phyloP scores from a whole-genome alignment of 2,888 invertebrate species.

The Epinotia nisella region DNA sequence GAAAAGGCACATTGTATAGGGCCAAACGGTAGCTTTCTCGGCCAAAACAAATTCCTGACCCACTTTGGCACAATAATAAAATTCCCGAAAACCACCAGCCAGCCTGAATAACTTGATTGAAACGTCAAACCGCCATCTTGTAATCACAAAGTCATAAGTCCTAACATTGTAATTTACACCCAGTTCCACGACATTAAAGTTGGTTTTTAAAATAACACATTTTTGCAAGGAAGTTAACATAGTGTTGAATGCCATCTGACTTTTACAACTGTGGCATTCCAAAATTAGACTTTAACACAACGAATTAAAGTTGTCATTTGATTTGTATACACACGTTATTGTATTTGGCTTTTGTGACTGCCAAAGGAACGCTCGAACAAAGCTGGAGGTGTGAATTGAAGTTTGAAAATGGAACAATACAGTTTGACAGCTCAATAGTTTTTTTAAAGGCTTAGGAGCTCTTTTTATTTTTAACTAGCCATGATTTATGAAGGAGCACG shows the following conservation, averaged over 20 bases:
- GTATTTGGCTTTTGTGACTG: constrained; percentile 34
- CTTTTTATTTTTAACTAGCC: constrained; percentile 52
- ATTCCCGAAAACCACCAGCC: constrained; percentile 45
- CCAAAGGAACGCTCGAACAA: constrained; percentile 49
- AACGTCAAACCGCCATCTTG: constrained; percentile 49
- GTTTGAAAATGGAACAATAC: constrained; percentile 65
- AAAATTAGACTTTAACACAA: constrained; percentile 2
- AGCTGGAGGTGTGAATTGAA: constrained; percentile 60
- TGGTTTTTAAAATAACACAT: background rate
- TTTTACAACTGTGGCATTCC: background rate
- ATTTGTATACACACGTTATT: background rate
- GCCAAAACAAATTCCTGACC: constrained; percentile 43
- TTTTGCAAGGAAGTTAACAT: constrained; percentile 28
- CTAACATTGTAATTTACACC: constrained; percentile 1
- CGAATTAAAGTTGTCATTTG: background rate
- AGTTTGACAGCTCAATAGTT: constrained; percentile 68
- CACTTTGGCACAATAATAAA: constrained; percentile 44
- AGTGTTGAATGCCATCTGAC: constrained; percentile 17
- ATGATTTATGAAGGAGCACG: constrained; percentile 40
- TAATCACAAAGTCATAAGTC: constrained; percentile 1
- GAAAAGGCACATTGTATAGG: constrained; percentile 19
- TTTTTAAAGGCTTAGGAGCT: constrained; percentile 58
- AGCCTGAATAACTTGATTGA: constrained; percentile 54
- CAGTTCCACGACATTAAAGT: background rate
- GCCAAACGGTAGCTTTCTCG: constrained; percentile 31